Evolutionary conservation across 1,140 invertebrate genomes (phyloP), one percentile per base, ranked within the genome.

Genomic region (Neodiprion pinetum): DNA sequence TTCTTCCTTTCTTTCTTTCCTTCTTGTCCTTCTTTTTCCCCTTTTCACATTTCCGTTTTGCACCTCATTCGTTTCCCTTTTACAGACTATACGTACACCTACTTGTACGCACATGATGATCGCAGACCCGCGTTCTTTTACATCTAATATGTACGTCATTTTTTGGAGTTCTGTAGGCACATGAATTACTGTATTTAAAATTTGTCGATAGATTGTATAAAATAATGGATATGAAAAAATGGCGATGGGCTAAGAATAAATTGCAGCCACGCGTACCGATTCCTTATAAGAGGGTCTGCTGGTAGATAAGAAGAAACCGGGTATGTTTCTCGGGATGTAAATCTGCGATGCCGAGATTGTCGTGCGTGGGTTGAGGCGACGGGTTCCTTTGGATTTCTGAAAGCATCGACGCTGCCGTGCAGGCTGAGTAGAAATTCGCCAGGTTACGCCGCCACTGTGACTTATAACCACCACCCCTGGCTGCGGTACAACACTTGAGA

Each of bases 361-460:
- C 53, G 11, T 61, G 11, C 53, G 53, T 61, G 53, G 53, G 11
- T 61, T 17, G 11, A 61, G 9, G n/a, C 53, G 28, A 40, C 28
- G 28, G 28, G 28, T 17, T 61, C 53, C 53, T 61, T 61, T 17
- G 53, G 53, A 61, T 61, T 61, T 61, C 9, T 61, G 9, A 61
- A 17, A 61, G 11, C n/a, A 61, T 61, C 53, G 53, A 12, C 3
- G n/a, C 53, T 12, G 53, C 10, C 10, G 50, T 1, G 17, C 28
- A 17, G n/a, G 53, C 53, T 71, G n/a, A 5, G 23, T 4, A 14
- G 8, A 71, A n/a, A 71, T 71, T 71, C 17, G 17, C 23, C 23
- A n/a, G 21, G 11, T 71, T 17, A 11, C 71, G 71, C 77, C 74
- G 77, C 78, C 79, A 81, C 71, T 80, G 81, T 82, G 80, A 80